Evolutionary conservation across 2,113 vertebrate genomes (phyloP), one percentile per base, ranked within the genome.

Genomic region (Lepus americanus): DNA sequence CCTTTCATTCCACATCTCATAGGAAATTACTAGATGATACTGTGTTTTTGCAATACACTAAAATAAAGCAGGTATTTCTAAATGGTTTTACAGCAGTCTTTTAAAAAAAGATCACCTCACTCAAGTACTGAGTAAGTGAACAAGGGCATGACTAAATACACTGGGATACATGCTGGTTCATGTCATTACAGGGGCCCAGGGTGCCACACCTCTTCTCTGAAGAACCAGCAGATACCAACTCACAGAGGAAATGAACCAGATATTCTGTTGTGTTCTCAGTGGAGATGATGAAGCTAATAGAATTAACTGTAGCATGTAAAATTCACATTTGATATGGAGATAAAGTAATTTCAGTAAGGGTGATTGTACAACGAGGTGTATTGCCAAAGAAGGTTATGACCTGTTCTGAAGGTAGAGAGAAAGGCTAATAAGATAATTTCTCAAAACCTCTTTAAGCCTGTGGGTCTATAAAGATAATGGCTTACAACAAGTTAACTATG

Each of bases 31-130:
- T 25, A 36, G 55, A 67, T 53, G 33, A 87, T 78, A 29, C 36
- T 95, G 73, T 51, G 64, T 69, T 87, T 97, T 8, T 44, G 44
- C 44, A 44, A 44, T 44, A 44, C 44, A 44, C 44, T 91, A 90
- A 95, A 90, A 94, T 89, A 94, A 96, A 96, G 83, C 76, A 76
- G 66, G 85, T 83, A 53, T 94, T 92, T 92, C 66, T 82, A 96
- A 95, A 88, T 33, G 12, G 36, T 53, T 93, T 94, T 93, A 96
- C 0, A 74, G 61, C 17, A n/a, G 33, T 23, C 90, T 80, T 69
- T 36, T 49, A 90, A 93, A 92, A 89, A 66, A 76, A 72, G 44
- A 6, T 87, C 27, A 51, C 55, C 64, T 90, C 69, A 63, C 22
- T 89, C 66, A 63, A 17, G 51, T 33, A 17, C 82, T 86, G 27